A percentile compares a stretch with the other conserved stretches of the same genome.
These are phyloP conservation scores for Tetraodon nigroviridis DNA, from an alignment of 2,113 vertebrate genomes.

Conservation along the genomic window DNA sequence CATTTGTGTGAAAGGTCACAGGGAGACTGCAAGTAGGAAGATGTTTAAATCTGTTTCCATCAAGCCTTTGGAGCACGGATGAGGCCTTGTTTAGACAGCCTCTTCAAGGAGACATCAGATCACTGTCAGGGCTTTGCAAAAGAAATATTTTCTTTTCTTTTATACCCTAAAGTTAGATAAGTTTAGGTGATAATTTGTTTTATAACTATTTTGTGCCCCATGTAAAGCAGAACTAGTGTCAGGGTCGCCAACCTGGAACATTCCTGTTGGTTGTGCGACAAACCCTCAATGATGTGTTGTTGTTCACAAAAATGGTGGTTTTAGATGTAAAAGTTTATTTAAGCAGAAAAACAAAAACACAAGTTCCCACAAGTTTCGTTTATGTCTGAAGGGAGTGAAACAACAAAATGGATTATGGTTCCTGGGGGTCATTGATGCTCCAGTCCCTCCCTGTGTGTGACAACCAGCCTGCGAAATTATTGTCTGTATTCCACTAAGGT, in stretches of 20 bases:
- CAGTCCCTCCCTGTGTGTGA: constrained; percentile 14
- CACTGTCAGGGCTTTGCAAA: neutral
- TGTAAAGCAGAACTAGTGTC: too few relatives aligned
- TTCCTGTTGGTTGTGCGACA: too few relatives aligned
- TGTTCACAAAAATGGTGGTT: too few relatives aligned
- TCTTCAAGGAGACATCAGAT: constrained; percentile 1
- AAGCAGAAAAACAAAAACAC: too few relatives aligned
- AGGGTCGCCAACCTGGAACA: neutral
- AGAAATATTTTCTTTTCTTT: neutral
- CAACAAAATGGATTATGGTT: neutral
- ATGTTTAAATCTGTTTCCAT: too few relatives aligned
- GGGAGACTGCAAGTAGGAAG: neutral
- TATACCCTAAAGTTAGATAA: neutral
- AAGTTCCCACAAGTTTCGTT: neutral
- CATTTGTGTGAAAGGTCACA: constrained; percentile 15
- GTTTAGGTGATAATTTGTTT: too few relatives aligned
- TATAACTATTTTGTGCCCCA: too few relatives aligned
- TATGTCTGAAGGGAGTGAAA: constrained; percentile 4
- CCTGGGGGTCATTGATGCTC: constrained; percentile 6
- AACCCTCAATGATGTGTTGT: too few relatives aligned
- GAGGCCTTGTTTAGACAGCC: constrained; percentile 2
- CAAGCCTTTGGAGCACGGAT: neutral
- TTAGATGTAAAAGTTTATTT: too few relatives aligned
- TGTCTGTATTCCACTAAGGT: constrained; percentile 24
- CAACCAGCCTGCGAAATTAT: constrained; percentile 20